A percentile compares a stretch with the other conserved stretches of the same genome.
These are phyloP conservation scores for Graphium colonna DNA, from an alignment of 2,888 invertebrate species.

Conservation along the genomic window DNA sequence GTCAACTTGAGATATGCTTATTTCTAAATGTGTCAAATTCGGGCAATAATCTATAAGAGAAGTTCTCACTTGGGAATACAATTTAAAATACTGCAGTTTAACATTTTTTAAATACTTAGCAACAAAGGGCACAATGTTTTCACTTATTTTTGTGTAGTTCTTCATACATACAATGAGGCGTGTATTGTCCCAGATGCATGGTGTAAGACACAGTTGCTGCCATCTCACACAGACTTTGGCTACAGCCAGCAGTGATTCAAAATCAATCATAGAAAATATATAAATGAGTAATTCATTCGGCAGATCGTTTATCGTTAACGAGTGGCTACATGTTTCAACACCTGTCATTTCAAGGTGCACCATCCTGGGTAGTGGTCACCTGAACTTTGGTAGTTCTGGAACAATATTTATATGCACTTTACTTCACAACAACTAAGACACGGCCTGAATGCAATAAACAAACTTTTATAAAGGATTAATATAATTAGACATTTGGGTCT, in stretches of 20 bases:
- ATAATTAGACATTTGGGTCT: constrained; percentile 8
- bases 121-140: constrained; percentile 75
- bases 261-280: constrained; percentile 77
- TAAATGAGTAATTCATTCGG: constrained; percentile 76
- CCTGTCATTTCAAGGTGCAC: constrained; percentile 72
- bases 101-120: constrained; percentile 76
- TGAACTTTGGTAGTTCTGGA: constrained; percentile 52
- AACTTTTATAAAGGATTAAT: constrained; percentile 5
- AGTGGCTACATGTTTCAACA: constrained; percentile 47
- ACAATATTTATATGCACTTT: constrained; percentile 8
- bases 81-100: constrained; percentile 77
- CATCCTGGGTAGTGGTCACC: constrained; percentile 51
- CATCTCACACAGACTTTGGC: constrained; percentile 72
- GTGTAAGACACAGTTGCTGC: constrained; percentile 72
- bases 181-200: constrained; percentile 76
- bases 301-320: constrained; percentile 70
- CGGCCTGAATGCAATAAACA: neutral
- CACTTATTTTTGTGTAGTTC: constrained; percentile 72
- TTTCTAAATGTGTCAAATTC: constrained; percentile 75
- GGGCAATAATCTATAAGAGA: constrained; percentile 74
- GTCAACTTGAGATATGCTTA: constrained; percentile 77
- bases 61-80: constrained; percentile 73
- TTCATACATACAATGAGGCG: constrained; percentile 76
- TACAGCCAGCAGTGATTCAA: constrained; percentile 70
- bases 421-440: neutral